Evolutionary conservation across 2,888 invertebrate species (phyloP).

Genomic region (Bombyx huttoni): DNA sequence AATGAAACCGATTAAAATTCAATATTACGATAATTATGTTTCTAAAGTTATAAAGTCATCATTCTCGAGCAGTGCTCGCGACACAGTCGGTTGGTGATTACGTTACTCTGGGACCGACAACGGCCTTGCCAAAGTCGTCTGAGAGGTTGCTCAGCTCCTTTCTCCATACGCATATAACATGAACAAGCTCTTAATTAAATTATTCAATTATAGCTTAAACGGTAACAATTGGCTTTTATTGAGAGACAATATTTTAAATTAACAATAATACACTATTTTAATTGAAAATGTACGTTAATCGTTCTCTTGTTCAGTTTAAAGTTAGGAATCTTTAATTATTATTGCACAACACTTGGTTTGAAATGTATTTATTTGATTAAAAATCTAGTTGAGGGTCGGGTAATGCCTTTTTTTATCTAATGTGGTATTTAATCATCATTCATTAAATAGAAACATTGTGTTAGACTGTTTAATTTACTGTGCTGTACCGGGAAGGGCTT

Average conservation of each 20-base stretch:
- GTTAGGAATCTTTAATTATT: not conserved
- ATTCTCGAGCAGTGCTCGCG: constrained; percentile 18
- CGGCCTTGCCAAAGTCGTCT: constrained; percentile 49
- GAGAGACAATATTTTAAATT: not conserved
- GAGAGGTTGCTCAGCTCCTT: constrained; percentile 35
- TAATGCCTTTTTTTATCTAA: too few species aligned
- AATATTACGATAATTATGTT: too few species aligned
- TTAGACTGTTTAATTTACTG: not conserved
- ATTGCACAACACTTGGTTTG: not conserved
- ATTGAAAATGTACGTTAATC: not conserved
- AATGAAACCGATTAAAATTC: too few species aligned
- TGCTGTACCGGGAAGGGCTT: constrained; percentile 10
- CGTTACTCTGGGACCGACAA: constrained; percentile 21
- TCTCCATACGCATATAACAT: constrained; percentile 17
- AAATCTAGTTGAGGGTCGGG: too few species aligned
- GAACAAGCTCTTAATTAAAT: not conserved
- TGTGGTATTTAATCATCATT: too few species aligned
- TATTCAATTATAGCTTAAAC: not conserved
- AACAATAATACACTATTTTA: not conserved
- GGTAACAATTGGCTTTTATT: not conserved
- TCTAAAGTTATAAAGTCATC: not conserved
- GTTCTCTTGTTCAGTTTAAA: not conserved
- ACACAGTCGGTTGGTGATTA: constrained; percentile 16
- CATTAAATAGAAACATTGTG: not conserved
- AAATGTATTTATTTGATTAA: too few species aligned